Evolutionary conservation across 2,797 vertebrate species (phyloP).

Genomic region (Aldrovandia affinis): DNA sequence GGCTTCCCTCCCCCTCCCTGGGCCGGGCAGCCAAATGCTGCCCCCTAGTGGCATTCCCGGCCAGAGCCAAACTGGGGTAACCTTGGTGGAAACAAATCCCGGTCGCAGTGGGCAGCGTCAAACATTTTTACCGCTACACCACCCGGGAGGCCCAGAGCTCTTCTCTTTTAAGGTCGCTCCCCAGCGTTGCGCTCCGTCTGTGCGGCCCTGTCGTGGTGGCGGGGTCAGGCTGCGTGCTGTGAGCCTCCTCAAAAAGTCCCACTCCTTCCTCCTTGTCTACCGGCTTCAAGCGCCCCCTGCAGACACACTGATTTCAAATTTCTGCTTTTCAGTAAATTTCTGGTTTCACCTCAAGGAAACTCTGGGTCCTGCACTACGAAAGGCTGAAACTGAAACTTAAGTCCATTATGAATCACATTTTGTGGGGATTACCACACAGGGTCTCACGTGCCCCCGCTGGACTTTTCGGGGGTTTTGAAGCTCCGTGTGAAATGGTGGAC

Average conservation of each 20-base stretch:
- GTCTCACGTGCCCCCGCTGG: background rate
- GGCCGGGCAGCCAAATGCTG: too few relatives aligned
- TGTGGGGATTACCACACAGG: background rate
- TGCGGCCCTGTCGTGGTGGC: background rate
- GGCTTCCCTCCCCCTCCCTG: too few relatives aligned
- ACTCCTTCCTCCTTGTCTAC: background rate
- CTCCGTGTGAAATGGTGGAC: background rate
- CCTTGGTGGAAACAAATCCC: background rate
- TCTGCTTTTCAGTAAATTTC: background rate
- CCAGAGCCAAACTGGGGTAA: too few relatives aligned
- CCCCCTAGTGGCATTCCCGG: too few relatives aligned
- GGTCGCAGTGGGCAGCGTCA: background rate
- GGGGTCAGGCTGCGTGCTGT: background rate
- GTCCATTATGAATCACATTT: background rate
- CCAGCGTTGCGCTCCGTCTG: too few relatives aligned
- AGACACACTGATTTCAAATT: background rate
- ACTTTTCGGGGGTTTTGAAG: background rate
- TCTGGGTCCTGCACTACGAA: too few relatives aligned
- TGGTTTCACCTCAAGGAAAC: background rate
- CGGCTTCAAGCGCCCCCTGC: background rate
- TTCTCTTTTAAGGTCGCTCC: too few relatives aligned
- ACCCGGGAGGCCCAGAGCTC: too few relatives aligned
- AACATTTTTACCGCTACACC: too few relatives aligned
- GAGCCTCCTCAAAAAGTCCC: background rate
- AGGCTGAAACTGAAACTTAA: background rate